Percentiles rank a stretch among this genome's conserved stretches.
phyloP scores from a whole-genome alignment of 2,113 vertebrate species.

The mouse (Mus musculus) region DNA sequence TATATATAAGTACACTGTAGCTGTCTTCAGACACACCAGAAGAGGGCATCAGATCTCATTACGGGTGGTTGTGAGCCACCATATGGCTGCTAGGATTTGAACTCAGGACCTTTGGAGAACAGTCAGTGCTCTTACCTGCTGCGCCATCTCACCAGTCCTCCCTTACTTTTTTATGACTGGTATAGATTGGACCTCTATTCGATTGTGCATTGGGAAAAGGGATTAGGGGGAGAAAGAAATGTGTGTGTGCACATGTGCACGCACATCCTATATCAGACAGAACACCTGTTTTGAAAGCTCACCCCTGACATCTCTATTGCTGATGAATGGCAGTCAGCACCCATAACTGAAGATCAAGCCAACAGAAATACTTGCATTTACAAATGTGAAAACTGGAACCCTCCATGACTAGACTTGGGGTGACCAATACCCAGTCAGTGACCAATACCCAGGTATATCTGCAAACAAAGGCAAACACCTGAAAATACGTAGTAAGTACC shows the following conservation, averaged over 20 bases:
- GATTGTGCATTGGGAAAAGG: neutral
- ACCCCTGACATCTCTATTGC: neutral
- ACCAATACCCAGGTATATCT: neutral
- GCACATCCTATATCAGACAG: neutral
- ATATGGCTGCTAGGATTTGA: too few species aligned
- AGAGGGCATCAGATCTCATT: too few species aligned
- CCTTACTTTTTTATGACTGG: neutral
- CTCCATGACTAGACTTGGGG: neutral
- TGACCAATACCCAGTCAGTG: neutral
- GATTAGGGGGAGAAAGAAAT: neutral
- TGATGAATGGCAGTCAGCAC: neutral
- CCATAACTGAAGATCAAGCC: neutral
- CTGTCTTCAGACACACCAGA: too few species aligned
- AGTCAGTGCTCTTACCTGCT: too few species aligned
- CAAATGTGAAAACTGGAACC: neutral
- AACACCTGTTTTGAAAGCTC: neutral
- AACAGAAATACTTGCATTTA: neutral
- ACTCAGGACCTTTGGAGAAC: too few species aligned
- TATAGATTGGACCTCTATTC: neutral
- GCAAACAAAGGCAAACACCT: neutral
- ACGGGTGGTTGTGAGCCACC: too few species aligned
- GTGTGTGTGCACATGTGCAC: neutral
- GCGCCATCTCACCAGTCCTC: too few species aligned
- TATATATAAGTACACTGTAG: too few species aligned
- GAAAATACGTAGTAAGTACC: neutral